Base-by-base conservation (phyloP, 2,888 invertebrate genomes). In the Drosophila buzzatii region DNA sequence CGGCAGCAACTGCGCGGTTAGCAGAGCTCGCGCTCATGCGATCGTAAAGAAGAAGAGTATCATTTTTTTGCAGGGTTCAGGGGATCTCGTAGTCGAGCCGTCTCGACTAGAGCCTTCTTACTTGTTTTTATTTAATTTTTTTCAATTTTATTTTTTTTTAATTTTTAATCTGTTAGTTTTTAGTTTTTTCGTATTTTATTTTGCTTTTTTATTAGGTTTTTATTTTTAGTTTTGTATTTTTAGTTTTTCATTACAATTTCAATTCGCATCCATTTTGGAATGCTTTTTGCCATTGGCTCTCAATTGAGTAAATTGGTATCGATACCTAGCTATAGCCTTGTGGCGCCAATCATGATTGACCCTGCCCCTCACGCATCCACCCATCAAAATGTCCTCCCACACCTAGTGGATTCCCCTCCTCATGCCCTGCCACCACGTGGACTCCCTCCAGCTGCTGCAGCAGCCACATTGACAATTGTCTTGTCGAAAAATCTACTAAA, bases 271-370 rank as follows among this genome's bases (percentile, higher is more conserved):
- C n/a, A 12, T 41, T n/a, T 59, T 42, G 35, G 23, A 20, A 41
- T 35, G 23, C 39, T 16, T 56, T 8, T 7, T 18, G 14, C 31
- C 31, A 4, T 31, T n/a, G 9, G 20, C 37, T 18, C 20, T 3
- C 37, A 53, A 20, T 35, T 55, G 41, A 35, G 62, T 59, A 47
- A 73, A 63, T 60, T 76, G 37, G 56, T 60, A 74, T 76, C 44
- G 71, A 76, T 76, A 70, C 47, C 71, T 71, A 70, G 51, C 57
- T 53, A 55, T 62, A 71, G 52, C 31, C 57, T 39, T 31, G 35
- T 27, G 37, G 18, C 37, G 62, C 16, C 56, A 39, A 62, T 55
- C 47, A 20, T 31, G 45, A 23, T 56, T 41, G 47, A 37, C 31
- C 7, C 14, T 39, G 53, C n/a, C 37, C 33, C 44, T n/a, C 20